Percentiles rank a stretch among this genome's conserved stretches.
Conservation (phyloP, 2,113 vertebrate species). For the Acrocephalus arundinaceus region DNA sequence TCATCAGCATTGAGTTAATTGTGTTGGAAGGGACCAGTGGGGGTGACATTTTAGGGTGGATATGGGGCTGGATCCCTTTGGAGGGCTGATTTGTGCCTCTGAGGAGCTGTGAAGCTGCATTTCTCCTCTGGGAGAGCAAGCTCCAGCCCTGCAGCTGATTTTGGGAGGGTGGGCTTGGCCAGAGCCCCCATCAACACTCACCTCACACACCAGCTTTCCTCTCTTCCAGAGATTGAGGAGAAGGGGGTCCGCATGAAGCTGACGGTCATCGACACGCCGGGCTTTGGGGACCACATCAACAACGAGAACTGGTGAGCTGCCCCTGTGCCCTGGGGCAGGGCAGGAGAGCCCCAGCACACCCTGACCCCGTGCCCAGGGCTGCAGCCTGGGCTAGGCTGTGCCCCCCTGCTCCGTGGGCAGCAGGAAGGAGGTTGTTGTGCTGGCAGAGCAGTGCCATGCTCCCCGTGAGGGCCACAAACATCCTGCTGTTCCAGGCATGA, state of each 20-base stretch:
- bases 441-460: background rate
- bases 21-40: background rate
- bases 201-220: background rate
- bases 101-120: background rate
- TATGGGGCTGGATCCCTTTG: background rate
- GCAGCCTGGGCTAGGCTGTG: background rate
- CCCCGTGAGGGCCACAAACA: conserved; percentile 4
- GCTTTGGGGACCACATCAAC: conserved; percentile 98
- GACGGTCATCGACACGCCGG: conserved; percentile 94
- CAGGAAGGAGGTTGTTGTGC: background rate
- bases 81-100: background rate
- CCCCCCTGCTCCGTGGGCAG: background rate
- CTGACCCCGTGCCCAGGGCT: background rate
- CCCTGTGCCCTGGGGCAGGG: background rate
- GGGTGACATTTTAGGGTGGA: background rate
- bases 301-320: conserved; percentile 94
- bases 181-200: accelerated
- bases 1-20: background rate
- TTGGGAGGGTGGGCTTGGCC: background rate
- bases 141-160: background rate
- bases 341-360: accelerated
- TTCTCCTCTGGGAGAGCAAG: background rate
- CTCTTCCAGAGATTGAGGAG: conserved; percentile 89
- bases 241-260: conserved; percentile 98
- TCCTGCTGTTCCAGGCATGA: conserved; percentile 37